Conservation (phyloP, 2,113 vertebrate genomes). For the Mesoclemmys tuberculata region DNA sequence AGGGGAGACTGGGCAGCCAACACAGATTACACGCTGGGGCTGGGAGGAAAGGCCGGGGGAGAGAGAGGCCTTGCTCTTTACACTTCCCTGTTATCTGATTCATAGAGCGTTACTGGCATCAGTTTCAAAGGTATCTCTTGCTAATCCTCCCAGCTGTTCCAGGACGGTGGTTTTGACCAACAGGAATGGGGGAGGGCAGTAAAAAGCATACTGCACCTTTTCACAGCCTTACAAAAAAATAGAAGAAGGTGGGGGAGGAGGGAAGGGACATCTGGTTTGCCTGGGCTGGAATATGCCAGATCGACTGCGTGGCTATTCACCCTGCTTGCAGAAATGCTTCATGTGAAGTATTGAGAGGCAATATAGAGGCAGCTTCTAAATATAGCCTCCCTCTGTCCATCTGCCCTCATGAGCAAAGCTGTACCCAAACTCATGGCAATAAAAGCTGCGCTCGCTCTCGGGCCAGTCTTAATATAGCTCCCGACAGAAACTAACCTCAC, state of each 20-base stretch:
- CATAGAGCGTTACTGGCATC: conserved; percentile 73
- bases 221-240: conserved; percentile 56
- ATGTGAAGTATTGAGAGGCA: conserved; percentile 3
- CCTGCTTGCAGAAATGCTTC: neutral
- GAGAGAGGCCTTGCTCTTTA: conserved; percentile 66
- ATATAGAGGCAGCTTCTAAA: conserved; percentile 28
- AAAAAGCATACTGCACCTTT: conserved; percentile 68
- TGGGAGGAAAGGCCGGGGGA: conserved; percentile 34
- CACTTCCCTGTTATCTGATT: conserved; percentile 73
- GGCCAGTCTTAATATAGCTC: neutral
- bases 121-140: conserved; percentile 74
- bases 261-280: neutral
- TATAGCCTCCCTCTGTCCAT: neutral
- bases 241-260: neutral
- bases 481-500: rapidly evolving
- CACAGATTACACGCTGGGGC: conserved; percentile 63
- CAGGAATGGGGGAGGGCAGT: conserved; percentile 52
- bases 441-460: rapidly evolving
- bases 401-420: neutral
- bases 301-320: rapidly evolving
- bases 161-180: conserved; percentile 72
- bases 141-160: conserved; percentile 69
- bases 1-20: conserved; percentile 51
- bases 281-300: neutral
- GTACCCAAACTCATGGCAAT: neutral